Evolutionary conservation across 2,113 vertebrate species (phyloP).

Genomic region (Brevimyrus niger): DNA sequence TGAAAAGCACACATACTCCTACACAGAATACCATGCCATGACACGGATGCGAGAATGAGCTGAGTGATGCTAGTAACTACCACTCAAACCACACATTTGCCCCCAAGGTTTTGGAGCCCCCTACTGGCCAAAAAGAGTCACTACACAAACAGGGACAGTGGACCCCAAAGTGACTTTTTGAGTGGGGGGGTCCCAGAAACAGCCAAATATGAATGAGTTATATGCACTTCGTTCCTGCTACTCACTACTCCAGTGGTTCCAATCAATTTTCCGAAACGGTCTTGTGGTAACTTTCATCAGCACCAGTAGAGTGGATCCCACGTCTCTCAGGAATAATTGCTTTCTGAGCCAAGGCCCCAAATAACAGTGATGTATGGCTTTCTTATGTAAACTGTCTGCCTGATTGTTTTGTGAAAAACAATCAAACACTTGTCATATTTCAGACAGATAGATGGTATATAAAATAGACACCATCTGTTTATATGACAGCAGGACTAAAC

Average conservation of each 20-base stretch:
- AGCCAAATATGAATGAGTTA: neutral
- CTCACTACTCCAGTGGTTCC: neutral
- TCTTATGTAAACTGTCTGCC: slow-evolving; percentile 13
- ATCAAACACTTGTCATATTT: slow-evolving; percentile 16
- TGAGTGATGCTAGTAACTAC: neutral
- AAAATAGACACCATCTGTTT: slow-evolving; percentile 14
- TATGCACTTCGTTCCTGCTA: neutral
- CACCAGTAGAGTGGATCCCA: neutral
- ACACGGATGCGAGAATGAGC: neutral
- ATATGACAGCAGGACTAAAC: slow-evolving; percentile 1
- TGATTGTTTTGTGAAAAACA: slow-evolving; percentile 2
- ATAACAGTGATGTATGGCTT: slow-evolving; percentile 9
- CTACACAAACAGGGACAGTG: neutral
- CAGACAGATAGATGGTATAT: slow-evolving; percentile 11
- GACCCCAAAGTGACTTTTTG: neutral
- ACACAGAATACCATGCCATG: neutral
- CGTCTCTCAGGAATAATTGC: neutral
- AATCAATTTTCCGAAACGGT: neutral
- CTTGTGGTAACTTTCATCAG: slow-evolving; percentile 8
- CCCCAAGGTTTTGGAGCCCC: neutral
- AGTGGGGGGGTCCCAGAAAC: neutral
- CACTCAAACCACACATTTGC: neutral
- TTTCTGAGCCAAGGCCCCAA: neutral
- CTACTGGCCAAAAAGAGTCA: neutral
- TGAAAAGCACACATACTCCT: neutral